phyloP scores from a whole-genome alignment of 2,797 vertebrate species.

The Sciurus carolinensis region DNA sequence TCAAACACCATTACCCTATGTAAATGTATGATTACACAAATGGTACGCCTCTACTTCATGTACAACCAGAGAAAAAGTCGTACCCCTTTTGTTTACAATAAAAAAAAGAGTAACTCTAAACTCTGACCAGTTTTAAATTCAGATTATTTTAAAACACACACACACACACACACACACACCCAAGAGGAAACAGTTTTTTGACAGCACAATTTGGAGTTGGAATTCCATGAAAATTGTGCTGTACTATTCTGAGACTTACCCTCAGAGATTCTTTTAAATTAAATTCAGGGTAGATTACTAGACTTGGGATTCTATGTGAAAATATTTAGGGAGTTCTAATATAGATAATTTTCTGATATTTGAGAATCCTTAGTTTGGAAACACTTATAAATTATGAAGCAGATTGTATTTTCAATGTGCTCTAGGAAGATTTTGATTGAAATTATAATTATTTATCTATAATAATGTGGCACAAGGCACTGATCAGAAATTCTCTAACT shows the following conservation, averaged over 20 bases:
- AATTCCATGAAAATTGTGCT: too few species aligned
- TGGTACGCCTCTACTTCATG: too few species aligned
- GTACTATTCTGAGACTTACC: not conserved
- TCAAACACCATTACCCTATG: too few species aligned
- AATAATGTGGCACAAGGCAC: not conserved
- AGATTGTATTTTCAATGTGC: not conserved
- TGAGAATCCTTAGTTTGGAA: not conserved
- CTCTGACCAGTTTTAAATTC: not conserved
- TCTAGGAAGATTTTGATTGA: not conserved
- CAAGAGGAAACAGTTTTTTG: not conserved
- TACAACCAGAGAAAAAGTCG: too few species aligned
- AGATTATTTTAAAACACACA: not conserved
- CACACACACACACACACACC: too few species aligned
- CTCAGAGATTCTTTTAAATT: not conserved
- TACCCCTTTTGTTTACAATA: too few species aligned
- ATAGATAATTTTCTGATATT: not conserved
- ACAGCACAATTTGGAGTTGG: too few species aligned
- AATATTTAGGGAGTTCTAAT: not conserved
- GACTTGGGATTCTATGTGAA: not conserved
- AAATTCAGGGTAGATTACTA: not conserved
- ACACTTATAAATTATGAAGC: not conserved
- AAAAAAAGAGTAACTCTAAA: not conserved
- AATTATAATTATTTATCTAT: not conserved
- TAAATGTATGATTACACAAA: too few species aligned
- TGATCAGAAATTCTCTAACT: not conserved